Percentiles rank a stretch among this genome's conserved stretches.
Conservation (phyloP, 2,888 invertebrate species). For the Metallyticus violacea region DNA sequence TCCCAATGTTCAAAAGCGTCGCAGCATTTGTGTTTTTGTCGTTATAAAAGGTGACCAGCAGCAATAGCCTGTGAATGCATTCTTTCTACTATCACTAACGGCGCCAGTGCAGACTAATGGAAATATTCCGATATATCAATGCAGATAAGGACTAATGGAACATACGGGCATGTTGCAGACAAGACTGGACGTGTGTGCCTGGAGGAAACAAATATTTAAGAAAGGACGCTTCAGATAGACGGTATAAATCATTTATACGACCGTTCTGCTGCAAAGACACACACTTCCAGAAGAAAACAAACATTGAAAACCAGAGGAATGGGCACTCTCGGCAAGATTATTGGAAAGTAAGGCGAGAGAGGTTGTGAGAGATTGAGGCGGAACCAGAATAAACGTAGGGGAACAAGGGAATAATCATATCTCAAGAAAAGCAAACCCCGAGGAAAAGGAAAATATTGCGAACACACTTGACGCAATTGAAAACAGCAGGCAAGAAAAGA, state of each 20-base stretch:
- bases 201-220: neutral
- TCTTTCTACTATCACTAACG: no score
- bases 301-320: neutral
- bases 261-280: neutral
- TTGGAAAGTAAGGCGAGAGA: neutral
- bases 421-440: neutral
- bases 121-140: no score
- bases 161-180: no score
- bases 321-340: neutral
- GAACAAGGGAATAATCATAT: neutral
- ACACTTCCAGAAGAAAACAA: neutral
- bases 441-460: neutral
- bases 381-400: neutral
- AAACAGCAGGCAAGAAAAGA: neutral
- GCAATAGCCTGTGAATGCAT: no score
- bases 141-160: neutral
- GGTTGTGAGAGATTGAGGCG: no score
- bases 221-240: neutral
- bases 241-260: no score
- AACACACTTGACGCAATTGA: neutral
- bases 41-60: no score
- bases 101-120: no score
- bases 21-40: no score
- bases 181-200: neutral
- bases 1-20: no score